Conservation (phyloP, 2,888 invertebrate genomes). For the Adelognathus sp. region DNA sequence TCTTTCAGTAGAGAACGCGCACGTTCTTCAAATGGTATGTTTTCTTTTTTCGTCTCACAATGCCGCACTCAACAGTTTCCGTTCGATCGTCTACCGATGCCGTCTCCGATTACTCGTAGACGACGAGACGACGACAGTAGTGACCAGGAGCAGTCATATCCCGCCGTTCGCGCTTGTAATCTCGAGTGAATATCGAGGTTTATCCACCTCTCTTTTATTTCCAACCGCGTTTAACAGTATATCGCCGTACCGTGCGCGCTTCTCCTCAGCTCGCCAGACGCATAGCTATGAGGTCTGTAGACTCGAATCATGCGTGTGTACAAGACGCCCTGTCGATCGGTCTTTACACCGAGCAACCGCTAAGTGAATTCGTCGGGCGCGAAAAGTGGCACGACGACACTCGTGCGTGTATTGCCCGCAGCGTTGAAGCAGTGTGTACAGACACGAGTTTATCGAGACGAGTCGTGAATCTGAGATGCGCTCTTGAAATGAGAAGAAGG, state of each 20-base stretch:
- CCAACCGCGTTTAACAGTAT: conserved; percentile 20
- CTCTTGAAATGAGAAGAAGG: neutral
- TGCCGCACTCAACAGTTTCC: neutral
- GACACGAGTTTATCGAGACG: conserved; percentile 26
- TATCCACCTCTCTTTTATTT: conserved; percentile 8
- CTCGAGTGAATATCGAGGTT: conserved; percentile 16
- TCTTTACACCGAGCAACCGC: conserved; percentile 7
- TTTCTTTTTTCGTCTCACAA: neutral
- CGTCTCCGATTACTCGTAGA: conserved; percentile 11
- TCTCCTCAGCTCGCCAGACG: neutral
- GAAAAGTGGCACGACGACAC: conserved; percentile 37
- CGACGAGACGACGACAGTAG: neutral
- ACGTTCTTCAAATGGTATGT: neutral
- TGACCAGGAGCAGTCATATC: neutral
- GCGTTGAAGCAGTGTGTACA: neutral
- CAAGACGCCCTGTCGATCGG: neutral
- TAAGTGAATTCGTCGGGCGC: conserved; percentile 26
- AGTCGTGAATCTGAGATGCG: conserved; percentile 6
- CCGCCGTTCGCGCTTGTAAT: conserved; percentile 8
- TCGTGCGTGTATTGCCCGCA: neutral
- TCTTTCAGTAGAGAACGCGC: neutral
- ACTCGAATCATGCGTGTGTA: neutral
- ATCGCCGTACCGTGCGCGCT: neutral
- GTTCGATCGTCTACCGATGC: conserved; percentile 35
- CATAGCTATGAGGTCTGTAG: no score